Percentiles rank a stretch among this genome's conserved stretches.
Evolutionary conservation across 1,140 invertebrate genomes (phyloP).

Genomic region (Megalopta genalis): DNA sequence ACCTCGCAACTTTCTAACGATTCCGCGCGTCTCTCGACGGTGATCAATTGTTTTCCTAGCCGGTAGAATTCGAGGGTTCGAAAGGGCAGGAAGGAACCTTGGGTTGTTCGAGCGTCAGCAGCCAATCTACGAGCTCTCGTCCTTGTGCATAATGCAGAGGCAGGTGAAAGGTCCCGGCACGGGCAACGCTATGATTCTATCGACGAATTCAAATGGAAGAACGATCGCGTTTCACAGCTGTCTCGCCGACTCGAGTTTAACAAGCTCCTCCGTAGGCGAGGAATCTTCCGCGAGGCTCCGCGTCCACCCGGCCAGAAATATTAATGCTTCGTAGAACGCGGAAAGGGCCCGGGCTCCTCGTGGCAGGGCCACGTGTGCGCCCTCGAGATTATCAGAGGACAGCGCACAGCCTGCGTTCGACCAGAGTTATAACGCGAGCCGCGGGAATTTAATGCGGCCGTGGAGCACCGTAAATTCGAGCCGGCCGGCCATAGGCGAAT

Average conservation of each 20-base stretch:
- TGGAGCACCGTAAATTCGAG: constrained; percentile 23
- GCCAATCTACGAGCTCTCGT: background rate
- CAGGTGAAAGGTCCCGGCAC: constrained; percentile 47
- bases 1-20: no score
- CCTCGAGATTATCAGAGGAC: constrained; percentile 32
- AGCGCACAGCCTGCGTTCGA: background rate
- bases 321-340: constrained; percentile 42
- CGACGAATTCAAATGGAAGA: constrained; percentile 35
- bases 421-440: constrained; percentile 33
- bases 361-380: background rate
- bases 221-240: constrained; percentile 42
- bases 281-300: background rate
- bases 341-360: constrained; percentile 3
- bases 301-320: constrained; percentile 23
- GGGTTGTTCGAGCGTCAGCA: background rate
- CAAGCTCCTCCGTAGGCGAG: constrained; percentile 9
- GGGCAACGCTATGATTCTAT: constrained; percentile 49
- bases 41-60: background rate
- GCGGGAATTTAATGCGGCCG: constrained; percentile 38
- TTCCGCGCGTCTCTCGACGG: no score
- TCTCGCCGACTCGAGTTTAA: constrained; percentile 8
- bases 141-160: constrained; percentile 24
- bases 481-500: constrained; percentile 36
- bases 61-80: background rate
- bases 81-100: background rate